phyloP scores from a whole-genome alignment of 2,797 vertebrate genomes.

The Parauchenoglanis ngamensis region DNA sequence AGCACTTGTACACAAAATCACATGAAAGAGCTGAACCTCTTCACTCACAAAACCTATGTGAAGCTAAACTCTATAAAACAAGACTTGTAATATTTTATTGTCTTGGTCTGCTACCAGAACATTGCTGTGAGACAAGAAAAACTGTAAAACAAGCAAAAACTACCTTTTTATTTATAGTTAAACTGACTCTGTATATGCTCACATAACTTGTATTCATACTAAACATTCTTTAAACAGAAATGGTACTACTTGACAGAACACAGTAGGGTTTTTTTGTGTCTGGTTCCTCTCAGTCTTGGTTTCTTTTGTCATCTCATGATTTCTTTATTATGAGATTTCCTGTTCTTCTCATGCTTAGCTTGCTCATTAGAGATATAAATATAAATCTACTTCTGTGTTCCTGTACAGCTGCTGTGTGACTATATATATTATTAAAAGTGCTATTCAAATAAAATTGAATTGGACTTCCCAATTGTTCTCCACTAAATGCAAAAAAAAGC shows the following conservation, averaged over 20 bases:
- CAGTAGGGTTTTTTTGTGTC: background rate
- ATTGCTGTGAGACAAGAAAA: background rate
- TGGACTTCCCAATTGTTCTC: background rate
- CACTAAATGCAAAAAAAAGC: background rate
- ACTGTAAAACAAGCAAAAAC: background rate
- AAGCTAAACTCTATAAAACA: background rate
- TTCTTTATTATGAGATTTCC: no score
- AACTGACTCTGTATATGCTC: background rate
- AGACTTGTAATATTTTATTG: background rate
- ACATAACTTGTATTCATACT: no score
- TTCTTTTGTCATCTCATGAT: background rate
- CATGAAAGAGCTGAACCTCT: background rate
- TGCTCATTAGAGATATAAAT: background rate
- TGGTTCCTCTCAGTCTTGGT: background rate
- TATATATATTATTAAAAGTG: background rate
- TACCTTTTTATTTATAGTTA: background rate
- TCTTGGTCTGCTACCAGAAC: background rate
- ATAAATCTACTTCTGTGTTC: background rate
- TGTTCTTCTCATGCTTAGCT: background rate
- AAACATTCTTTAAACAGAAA: background rate
- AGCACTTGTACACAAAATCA: background rate
- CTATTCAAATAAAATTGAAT: background rate
- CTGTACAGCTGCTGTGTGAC: background rate
- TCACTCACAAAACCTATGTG: background rate
- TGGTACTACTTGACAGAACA: background rate